Evolutionary conservation across 2,113 vertebrate genomes (phyloP).

Genomic region (Rhodinocichla rosea): DNA sequence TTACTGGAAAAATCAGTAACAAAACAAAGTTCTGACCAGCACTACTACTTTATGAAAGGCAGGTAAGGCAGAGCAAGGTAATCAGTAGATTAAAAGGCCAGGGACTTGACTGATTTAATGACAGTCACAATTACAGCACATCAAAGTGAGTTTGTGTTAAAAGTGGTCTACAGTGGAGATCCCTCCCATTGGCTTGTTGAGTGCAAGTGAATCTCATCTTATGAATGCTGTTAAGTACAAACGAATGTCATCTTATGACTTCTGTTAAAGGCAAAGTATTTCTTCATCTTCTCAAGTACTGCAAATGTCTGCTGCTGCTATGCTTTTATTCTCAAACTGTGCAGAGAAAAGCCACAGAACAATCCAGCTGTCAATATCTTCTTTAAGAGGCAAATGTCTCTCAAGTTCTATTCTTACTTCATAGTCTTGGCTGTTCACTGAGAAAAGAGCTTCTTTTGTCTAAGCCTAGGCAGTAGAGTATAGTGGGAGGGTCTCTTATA

Average conservation of each 20-base stretch:
- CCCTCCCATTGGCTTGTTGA: background rate
- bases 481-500: background rate
- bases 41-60: background rate
- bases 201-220: background rate
- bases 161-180: background rate
- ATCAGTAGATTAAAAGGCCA: background rate
- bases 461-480: background rate
- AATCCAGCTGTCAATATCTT: background rate
- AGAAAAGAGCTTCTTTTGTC: background rate
- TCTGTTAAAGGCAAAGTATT: background rate
- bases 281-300: background rate
- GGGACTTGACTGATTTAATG: slow-evolving; percentile 8
- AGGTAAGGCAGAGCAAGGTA: background rate
- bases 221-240: no score
- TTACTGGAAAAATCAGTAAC: background rate
- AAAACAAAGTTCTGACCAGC: background rate
- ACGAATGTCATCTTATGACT: background rate
- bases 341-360: background rate
- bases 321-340: background rate
- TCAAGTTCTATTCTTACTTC: background rate
- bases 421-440: background rate
- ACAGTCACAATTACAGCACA: background rate
- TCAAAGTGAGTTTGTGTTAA: background rate
- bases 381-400: background rate
- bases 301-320: background rate